Percentiles rank a stretch among this genome's conserved stretches.
Conservation (phyloP, 2,888 invertebrate genomes). For the Melanostoma scalare region DNA sequence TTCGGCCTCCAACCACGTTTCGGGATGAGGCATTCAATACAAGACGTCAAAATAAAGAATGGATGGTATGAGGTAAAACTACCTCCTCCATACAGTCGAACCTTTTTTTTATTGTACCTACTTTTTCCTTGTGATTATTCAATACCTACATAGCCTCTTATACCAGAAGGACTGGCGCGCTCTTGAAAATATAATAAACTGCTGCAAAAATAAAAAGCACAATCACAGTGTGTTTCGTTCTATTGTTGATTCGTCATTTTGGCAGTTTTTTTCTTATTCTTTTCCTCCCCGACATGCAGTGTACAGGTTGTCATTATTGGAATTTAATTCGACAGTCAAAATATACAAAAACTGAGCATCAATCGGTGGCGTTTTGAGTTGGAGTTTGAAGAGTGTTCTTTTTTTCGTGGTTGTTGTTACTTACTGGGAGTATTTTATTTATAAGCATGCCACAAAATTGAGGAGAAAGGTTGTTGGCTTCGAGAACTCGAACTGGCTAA, state of each 20-base stretch:
- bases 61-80: neutral
- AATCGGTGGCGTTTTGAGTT: slow-evolving; percentile 14
- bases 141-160: no score
- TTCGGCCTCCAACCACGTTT: slow-evolving; percentile 12
- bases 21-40: slow-evolving; percentile 26
- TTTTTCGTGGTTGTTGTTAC: neutral
- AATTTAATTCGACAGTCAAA: slow-evolving; percentile 59
- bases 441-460: no score
- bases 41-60: slow-evolving; percentile 29
- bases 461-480: no score
- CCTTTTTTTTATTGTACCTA: neutral
- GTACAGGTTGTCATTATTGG: slow-evolving; percentile 49
- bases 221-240: slow-evolving; percentile 56
- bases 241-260: slow-evolving; percentile 67
- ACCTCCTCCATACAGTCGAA: no score
- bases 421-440: neutral
- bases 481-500: no score
- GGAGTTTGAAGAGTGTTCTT: neutral
- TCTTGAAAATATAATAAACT: no score
- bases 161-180: slow-evolving; percentile 30
- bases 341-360: slow-evolving; percentile 46
- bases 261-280: slow-evolving; percentile 10
- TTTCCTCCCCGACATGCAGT: slow-evolving; percentile 25
- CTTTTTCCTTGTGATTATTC: no score
- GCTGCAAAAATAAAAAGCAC: slow-evolving; percentile 37